These are phyloP conservation scores for Carassius gibelio DNA, from an alignment of 2,113 vertebrate genomes.

Conservation along the genomic window DNA sequence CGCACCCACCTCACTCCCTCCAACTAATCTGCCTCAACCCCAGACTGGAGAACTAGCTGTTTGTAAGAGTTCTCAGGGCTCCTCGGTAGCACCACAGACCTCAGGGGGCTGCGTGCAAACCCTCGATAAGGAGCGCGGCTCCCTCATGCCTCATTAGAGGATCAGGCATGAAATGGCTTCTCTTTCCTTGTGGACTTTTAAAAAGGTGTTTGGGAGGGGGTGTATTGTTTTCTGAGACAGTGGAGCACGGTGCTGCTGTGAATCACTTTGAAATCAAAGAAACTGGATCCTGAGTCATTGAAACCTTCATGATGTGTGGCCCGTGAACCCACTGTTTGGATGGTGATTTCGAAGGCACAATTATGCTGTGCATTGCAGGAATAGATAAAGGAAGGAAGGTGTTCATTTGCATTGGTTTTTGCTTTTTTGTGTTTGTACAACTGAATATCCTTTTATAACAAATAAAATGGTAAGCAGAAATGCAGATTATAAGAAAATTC, in stretches of 20 bases:
- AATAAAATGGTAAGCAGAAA: not conserved
- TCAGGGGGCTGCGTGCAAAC: constrained; percentile 69
- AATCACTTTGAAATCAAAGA: constrained; percentile 50
- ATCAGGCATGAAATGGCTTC: constrained; percentile 61
- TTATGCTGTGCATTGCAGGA: not conserved
- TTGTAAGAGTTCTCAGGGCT: constrained; percentile 59
- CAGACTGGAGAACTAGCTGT: constrained; percentile 60
- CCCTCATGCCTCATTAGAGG: constrained; percentile 71
- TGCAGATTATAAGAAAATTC: not conserved
- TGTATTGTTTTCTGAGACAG: constrained; percentile 41
- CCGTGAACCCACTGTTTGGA: not conserved
- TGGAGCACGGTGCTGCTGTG: constrained; percentile 26
- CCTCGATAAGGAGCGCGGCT: constrained; percentile 73
- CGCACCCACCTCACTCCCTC: constrained; percentile 51
- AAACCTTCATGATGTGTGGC: constrained; percentile 34
- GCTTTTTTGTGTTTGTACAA: not conserved
- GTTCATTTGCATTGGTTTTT: not conserved
- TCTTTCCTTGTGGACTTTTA: constrained; percentile 61
- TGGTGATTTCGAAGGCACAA: not conserved
- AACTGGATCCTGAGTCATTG: constrained; percentile 7
- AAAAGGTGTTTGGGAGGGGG: constrained; percentile 37
- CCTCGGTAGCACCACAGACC: constrained; percentile 67
- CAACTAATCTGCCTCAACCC: constrained; percentile 67
- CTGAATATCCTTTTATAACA: not conserved
- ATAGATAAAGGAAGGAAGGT: not conserved